These are phyloP conservation scores for Drosophila triauraria DNA, from an alignment of 1,140 invertebrate species.

Conservation along the genomic window DNA sequence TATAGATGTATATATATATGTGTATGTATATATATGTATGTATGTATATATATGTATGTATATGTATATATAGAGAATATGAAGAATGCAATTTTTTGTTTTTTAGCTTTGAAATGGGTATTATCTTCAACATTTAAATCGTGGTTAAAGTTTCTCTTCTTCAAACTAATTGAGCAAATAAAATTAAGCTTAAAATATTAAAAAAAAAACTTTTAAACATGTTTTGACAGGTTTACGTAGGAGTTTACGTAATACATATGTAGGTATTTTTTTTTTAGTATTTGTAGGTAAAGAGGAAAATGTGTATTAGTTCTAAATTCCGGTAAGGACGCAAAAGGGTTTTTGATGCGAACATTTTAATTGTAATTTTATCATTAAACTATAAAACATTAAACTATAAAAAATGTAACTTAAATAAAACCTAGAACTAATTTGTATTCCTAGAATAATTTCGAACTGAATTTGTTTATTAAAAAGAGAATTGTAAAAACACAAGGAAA, in stretches of 20 bases:
- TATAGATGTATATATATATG: neutral
- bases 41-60: neutral
- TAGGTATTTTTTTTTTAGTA: neutral
- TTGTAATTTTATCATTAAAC: neutral
- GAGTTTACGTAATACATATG: neutral
- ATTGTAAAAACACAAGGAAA: no score
- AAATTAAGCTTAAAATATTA: neutral
- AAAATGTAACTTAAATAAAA: neutral
- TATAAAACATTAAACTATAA: neutral
- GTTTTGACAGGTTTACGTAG: no score
- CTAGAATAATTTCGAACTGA: neutral
- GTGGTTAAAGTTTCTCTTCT: neutral
- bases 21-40: neutral
- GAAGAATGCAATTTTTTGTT: neutral
- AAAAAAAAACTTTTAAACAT: neutral
- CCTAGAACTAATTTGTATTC: neutral
- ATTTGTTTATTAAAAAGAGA: neutral
- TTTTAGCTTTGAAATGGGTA: neutral
- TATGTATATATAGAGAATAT: neutral
- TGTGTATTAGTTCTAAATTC: neutral
- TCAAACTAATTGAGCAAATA: neutral
- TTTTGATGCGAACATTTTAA: neutral
- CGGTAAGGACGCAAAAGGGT: neutral
- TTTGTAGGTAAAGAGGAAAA: neutral
- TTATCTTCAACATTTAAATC: neutral